Base-by-base conservation (phyloP, 2,113 vertebrate species). In the Anarrhichthys ocellatus region DNA sequence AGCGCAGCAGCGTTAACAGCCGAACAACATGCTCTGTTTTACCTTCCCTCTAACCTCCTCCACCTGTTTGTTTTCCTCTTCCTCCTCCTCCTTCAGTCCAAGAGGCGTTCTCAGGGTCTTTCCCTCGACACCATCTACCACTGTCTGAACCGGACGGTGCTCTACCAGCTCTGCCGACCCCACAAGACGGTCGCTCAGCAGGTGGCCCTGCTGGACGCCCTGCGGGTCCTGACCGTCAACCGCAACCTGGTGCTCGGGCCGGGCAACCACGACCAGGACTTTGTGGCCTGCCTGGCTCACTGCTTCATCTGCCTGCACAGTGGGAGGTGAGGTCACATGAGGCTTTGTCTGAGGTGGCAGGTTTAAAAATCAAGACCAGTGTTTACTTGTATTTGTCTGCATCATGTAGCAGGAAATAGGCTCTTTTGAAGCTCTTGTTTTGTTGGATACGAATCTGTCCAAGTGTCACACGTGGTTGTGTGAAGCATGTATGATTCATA, bases 161-260 rank as follows among this genome's bases (percentile, higher is more conserved):
- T 99, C n/a, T 99, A 99, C 88, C 98, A 99, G 93, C 97, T 99
- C 83, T 99, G 97, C 15, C 95, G 98, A 69, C 96, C 98, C 0
- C 98, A 99, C 93, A 99, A 99, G 94, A 99, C 97, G 0, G 98
- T 99, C 0, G 96, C 98, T 0, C 98, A 99, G 94, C 98, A 99
- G 95, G 98, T 99, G 67, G 96, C 97, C 46, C 95, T 99, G 85
- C 95, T 99, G 4, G 98, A 99, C 78, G 96, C 98, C 0, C 93
- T 99, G 58, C 93, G 98, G 44, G 96, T 98, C 24, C 96, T 99
- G 66, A 99, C 98, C 4, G 97, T 99, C 40, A 99, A 99, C 94
- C 96, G 98, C 62, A 99, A 97, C 89, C 95, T 99, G 84, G 97
- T 99, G 90, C 92, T 99, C 24, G 98, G 98, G 2, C 98, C 98